These are phyloP conservation scores for Plebejus anna DNA, from an alignment of 2,888 invertebrate genomes.

Conservation along the genomic window DNA sequence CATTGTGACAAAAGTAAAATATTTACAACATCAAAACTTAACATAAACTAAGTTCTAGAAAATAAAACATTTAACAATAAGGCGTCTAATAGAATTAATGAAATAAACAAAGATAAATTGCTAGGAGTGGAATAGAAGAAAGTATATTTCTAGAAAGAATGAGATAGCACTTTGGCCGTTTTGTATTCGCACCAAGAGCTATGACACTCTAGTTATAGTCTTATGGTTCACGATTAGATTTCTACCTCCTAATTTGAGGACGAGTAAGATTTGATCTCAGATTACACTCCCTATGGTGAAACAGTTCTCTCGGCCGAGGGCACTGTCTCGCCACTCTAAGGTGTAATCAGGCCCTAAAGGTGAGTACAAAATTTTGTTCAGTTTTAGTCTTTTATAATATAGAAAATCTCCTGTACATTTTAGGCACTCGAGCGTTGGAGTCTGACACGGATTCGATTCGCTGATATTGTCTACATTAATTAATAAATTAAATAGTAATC, in stretches of 20 bases:
- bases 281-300: background rate
- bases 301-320: too few relatives aligned
- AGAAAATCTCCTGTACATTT: constrained; percentile 27
- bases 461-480: constrained; percentile 41
- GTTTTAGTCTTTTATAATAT: constrained; percentile 24
- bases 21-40: constrained; percentile 38
- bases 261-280: constrained; percentile 11
- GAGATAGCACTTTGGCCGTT: background rate
- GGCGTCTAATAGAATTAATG: constrained; percentile 25
- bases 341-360: background rate
- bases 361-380: background rate
- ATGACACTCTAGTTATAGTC: background rate
- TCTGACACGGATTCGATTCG: constrained; percentile 41
- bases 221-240: background rate
- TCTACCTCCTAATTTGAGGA: background rate
- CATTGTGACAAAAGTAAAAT: constrained; percentile 36
- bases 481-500: constrained; percentile 41
- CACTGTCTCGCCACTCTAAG: too few relatives aligned
- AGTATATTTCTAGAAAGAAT: background rate
- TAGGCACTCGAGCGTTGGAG: constrained; percentile 33
- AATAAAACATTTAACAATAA: constrained; percentile 1
- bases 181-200: background rate
- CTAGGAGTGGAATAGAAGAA: background rate
- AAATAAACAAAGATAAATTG: background rate
- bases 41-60: constrained; percentile 31